Conservation (phyloP, 2,113 vertebrate species). For the Theristicus caerulescens region DNA sequence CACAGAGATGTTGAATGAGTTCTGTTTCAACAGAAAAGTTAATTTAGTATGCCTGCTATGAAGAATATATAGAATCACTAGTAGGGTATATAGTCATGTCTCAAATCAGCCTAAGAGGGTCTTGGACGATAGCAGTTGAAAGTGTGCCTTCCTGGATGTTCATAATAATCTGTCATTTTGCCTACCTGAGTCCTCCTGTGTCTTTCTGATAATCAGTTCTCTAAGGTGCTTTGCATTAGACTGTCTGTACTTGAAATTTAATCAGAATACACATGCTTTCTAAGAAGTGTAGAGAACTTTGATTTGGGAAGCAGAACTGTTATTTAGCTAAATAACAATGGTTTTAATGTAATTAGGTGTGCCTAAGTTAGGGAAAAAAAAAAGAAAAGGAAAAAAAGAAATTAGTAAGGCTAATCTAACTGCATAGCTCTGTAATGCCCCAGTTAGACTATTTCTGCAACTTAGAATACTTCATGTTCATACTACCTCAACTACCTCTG, state of each 20-base stretch:
- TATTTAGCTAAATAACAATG: neutral
- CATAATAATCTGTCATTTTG: neutral
- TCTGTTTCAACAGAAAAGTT: neutral
- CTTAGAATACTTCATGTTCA: neutral
- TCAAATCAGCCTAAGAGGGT: neutral
- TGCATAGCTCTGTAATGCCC: neutral
- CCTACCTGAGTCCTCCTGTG: neutral
- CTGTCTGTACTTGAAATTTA: neutral
- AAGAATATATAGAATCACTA: neutral
- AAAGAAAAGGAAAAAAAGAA: neutral
- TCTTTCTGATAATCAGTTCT: neutral
- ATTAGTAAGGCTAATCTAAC: neutral
- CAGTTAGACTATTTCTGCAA: neutral
- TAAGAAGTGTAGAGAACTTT: neutral
- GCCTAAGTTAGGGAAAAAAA: accelerated
- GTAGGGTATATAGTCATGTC: neutral
- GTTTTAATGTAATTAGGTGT: neutral
- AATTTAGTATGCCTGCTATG: neutral
- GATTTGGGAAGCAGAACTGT: neutral
- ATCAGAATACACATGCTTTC: neutral
- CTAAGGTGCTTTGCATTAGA: neutral
- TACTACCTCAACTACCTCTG: neutral
- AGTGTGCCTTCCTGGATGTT: neutral
- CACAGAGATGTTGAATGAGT: neutral
- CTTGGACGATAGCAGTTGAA: neutral